Evolutionary conservation across 1,140 invertebrate species (phyloP), one percentile per base, ranked within the genome.

Genomic region (Medauroidea extradentata): DNA sequence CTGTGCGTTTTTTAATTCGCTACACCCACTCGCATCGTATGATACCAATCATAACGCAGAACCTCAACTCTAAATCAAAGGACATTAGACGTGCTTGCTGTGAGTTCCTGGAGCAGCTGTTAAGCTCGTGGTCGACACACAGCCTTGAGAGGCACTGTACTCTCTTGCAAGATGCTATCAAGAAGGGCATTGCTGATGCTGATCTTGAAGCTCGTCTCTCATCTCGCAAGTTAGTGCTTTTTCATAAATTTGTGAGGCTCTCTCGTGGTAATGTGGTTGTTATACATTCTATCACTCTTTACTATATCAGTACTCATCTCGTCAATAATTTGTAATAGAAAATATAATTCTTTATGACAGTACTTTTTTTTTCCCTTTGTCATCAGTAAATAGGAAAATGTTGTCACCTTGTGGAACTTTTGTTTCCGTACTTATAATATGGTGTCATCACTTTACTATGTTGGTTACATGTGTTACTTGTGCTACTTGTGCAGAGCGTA

Each of bases 161-260:
- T 0, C 73, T 84, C 14, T 71, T 99, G 0, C 84, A 91, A 57
- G 93, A 97, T 59, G 85, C 89, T 0, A 87, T 99, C 4, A 91
- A 91, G 66, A 89, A 89, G 64, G 94, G 93, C 3, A 88, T 97
- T 39, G 84, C 85, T 5, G 96, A 99, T 81, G 94, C 96, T 0
- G 95, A 98, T 74, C 80, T 87, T 16, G 90, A 94, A 61, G 93
- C 94, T 4, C 78, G 96, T 68, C 83, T 81, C 1, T 80, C 81
- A 66, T 86, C 88, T 0, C 79, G 91, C 66, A 86, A 83, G 87
- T 89, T 68, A 75, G 76, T 73, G 3, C 27, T n/a, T n/a, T n/a
- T n/a, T n/a, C n/a, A n/a, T n/a, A n/a, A n/a, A n/a, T n/a, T n/a
- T n/a, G n/a, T n/a, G n/a, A n/a, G n/a, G n/a, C n/a, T n/a, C n/a